A percentile compares a stretch with the other conserved stretches of the same genome.
Evolutionary conservation across 2,888 invertebrate species (phyloP).

Genomic region (Melieria picta): DNA sequence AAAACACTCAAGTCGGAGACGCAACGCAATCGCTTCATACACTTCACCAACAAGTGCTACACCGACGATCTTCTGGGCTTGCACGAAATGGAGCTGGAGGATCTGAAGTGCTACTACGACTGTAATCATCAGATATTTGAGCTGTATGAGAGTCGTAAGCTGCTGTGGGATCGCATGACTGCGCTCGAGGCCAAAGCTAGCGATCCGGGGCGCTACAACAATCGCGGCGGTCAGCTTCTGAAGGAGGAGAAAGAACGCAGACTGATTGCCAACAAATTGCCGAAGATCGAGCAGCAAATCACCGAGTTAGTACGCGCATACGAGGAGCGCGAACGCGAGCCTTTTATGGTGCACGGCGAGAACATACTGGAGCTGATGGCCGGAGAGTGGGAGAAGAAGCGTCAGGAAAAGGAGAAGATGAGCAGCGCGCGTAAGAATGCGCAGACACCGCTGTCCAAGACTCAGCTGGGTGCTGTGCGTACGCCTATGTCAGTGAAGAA

Average conservation of each 20-base stretch:
- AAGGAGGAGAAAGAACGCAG: slow-evolving; percentile 90
- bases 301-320: slow-evolving; percentile 68
- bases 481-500: slow-evolving; percentile 57
- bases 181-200: slow-evolving; percentile 79
- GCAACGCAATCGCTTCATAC: slow-evolving; percentile 72
- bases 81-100: slow-evolving; percentile 82
- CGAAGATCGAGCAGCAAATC: slow-evolving; percentile 78
- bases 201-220: slow-evolving; percentile 85
- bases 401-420: slow-evolving; percentile 54
- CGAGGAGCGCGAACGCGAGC: slow-evolving; percentile 68
- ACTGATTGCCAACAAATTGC: slow-evolving; percentile 75
- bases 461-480: slow-evolving; percentile 34
- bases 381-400: slow-evolving; percentile 71
- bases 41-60: slow-evolving; percentile 75
- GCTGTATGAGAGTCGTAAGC: slow-evolving; percentile 73
- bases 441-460: slow-evolving; percentile 36
- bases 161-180: slow-evolving; percentile 79
- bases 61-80: slow-evolving; percentile 82
- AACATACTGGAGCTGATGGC: slow-evolving; percentile 72
- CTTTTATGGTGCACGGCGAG: slow-evolving; percentile 74
- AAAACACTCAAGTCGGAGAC: slow-evolving; percentile 75
- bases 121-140: slow-evolving; percentile 74
- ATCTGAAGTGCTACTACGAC: slow-evolving; percentile 73
- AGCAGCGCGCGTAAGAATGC: slow-evolving; percentile 67
- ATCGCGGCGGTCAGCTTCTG: slow-evolving; percentile 86